Evolutionary conservation across 1,140 invertebrate genomes (phyloP), one percentile per base, ranked within the genome.

Genomic region (Nomia melanderi): DNA sequence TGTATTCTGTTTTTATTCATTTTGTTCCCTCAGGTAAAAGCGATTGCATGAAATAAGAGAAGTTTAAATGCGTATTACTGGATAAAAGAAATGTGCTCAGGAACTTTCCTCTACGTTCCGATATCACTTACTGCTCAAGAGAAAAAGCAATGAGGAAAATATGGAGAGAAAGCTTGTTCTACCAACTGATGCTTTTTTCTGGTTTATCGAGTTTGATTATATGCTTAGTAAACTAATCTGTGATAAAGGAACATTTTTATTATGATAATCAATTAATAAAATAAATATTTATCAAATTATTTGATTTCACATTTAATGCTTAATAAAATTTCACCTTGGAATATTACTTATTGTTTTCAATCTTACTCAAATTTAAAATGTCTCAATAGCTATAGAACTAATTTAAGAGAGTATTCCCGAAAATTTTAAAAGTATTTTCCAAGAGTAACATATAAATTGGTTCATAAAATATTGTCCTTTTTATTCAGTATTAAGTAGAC

Each of bases 151-250:
- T 5, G 36, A 57, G 29, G 62, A 33, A 41, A 75, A 66, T 75
- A 65, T 44, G 72, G 63, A 75, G 72, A 75, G 72, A 75, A 67
- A 75, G 72, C 44, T 39, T 39, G 57, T 12, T 44, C 23, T 11
- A 27, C 4, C 31, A 44, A 63, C 50, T 12, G 25, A 65, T 65
- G 63, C 27, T 75, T 75, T 66, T 50, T 75, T 75, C 63, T 75
- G 50, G 50, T 66, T 75, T 25, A 63, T 56, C 27, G 36, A 67
- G 72, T 33, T 75, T 17, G 50, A 56, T 74, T 74, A 66, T 74
- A 27, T 25, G 25, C 25, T 20, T 12, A 25, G 62, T 36, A 74
- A 74, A 66, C 71, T 23, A 47, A 41, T 47, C 31, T 2, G 11
- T 41, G 54, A 56, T 66, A 41, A 41, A 20, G 39, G 33, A 23